Base-by-base conservation (phyloP, 35 echinoderm and acorn worm species). In the Stichopus chloronotus region DNA sequence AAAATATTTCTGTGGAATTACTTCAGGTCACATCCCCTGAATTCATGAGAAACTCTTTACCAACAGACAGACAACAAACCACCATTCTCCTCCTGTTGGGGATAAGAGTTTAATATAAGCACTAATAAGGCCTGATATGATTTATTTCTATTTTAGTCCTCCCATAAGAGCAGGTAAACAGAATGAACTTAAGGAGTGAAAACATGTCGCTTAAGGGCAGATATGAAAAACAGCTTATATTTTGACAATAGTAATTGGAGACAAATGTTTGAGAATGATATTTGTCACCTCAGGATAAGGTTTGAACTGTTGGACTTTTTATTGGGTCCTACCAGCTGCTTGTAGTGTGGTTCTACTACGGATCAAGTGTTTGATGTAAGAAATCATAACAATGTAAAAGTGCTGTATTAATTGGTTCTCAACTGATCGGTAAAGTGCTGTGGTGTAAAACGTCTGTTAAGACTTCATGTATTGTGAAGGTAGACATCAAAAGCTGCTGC, bases 141-240 rank as follows among this genome's bases (percentile, higher is more conserved):
- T 43, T 43, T 43, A 43, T 43, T 43, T 43, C 30, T 43, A 43
- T 43, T 43, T 43, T 43, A 43, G 30, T 43, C 30, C 30, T 43
- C 30, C 30, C 30, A 1, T 43, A 43, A 43, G 30, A 43, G 30
- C 30, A 43, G 30, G 30, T 43, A 43, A 43, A 43, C 30, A 43
- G 30, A 43, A 43, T 43, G 30, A 43, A 43, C n/a, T n/a, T n/a
- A n/a, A 4, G 20, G 10, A 85, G 55, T 59, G 82, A 14, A 85
- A 85, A 85, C 17, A 85, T 58, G 82, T 58, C 3, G 30, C 87
- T 61, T 89, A 4, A 23, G 60, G 61, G 25, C 61, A 59, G 23
- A 52, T 25, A 72, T 89, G 65, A 72, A 65, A 89, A 89, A 72
- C 87, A 89, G 16, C 87, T 72, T 61, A 71, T 89, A 89, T 89